These are phyloP conservation scores for Plotosus lineatus DNA, from an alignment of 2,113 vertebrate species.

Conservation along the genomic window DNA sequence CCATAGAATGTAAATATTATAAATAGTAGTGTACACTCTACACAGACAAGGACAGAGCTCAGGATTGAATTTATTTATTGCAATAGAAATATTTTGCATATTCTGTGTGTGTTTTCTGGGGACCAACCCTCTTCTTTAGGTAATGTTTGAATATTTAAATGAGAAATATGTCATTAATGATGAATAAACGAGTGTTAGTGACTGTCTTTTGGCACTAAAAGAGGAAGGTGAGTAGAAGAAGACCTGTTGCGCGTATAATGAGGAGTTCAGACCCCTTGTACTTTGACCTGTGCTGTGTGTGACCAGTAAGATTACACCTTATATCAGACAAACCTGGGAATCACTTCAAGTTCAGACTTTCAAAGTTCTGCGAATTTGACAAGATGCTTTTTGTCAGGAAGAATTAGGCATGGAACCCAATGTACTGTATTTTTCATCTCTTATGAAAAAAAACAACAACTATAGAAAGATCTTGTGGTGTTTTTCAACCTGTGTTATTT, in stretches of 20 bases:
- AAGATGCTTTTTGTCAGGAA: neutral
- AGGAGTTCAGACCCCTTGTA: too few species aligned
- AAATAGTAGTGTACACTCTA: too few species aligned
- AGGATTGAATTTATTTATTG: too few species aligned
- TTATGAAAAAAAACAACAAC: too few species aligned
- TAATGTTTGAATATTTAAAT: neutral
- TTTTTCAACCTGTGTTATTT: too few species aligned
- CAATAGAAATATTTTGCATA: too few species aligned
- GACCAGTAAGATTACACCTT: neutral
- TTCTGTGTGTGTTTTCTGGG: neutral
- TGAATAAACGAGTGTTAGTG: too few species aligned
- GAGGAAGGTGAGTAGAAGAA: too few species aligned
- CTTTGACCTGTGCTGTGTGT: neutral
- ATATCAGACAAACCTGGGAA: neutral
- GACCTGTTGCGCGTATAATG: neutral
- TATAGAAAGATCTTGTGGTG: neutral
- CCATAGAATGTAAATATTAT: neutral
- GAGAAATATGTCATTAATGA: neutral
- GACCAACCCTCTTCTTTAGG: too few species aligned
- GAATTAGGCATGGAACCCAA: neutral
- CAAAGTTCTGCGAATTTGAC: neutral
- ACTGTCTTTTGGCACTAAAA: too few species aligned
- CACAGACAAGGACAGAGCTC: too few species aligned
- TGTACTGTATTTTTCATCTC: neutral
- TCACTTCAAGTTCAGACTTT: neutral